phyloP scores from a whole-genome alignment of 2,113 vertebrate species.

The Origma solitaria region DNA sequence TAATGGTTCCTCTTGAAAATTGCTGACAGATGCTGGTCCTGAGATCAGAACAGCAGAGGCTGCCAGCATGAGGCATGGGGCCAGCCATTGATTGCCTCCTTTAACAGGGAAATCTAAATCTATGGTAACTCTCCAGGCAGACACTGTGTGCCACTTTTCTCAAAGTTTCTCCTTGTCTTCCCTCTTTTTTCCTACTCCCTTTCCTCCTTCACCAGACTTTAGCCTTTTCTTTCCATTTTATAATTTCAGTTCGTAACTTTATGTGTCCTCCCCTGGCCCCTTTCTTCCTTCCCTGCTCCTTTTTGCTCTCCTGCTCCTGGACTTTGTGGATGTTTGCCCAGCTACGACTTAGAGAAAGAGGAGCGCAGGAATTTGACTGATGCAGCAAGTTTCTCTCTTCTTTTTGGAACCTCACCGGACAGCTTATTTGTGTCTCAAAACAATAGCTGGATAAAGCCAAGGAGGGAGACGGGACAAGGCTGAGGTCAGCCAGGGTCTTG shows the following conservation, averaged over 20 bases:
- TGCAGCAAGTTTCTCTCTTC: slow-evolving; percentile 33
- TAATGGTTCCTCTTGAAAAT: slow-evolving; percentile 63
- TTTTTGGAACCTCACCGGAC: neutral
- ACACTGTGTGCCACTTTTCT: neutral
- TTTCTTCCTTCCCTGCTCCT: neutral
- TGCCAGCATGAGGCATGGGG: slow-evolving; percentile 48
- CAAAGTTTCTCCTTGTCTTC: neutral
- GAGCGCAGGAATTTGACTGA: slow-evolving; percentile 18
- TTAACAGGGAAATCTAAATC: slow-evolving; percentile 41
- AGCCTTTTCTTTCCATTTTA: neutral
- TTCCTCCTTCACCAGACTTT: neutral
- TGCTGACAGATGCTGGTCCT: slow-evolving; percentile 73
- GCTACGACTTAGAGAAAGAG: neutral
- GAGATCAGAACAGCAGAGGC: slow-evolving; percentile 41
- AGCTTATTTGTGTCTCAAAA: neutral
- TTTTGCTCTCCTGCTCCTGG: neutral
- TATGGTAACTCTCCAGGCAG: neutral
- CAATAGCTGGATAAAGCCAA: neutral
- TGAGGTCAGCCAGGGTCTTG: neutral
- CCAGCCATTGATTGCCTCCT: slow-evolving; percentile 60
- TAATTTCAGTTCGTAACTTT: neutral
- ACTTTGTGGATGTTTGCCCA: neutral
- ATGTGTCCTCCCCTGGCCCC: neutral
- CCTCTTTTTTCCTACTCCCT: neutral
- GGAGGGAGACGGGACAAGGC: neutral